Percentiles rank a stretch among this genome's conserved stretches.
phyloP scores from a whole-genome alignment of 2,113 vertebrate genomes.

The Penelope pileata region DNA sequence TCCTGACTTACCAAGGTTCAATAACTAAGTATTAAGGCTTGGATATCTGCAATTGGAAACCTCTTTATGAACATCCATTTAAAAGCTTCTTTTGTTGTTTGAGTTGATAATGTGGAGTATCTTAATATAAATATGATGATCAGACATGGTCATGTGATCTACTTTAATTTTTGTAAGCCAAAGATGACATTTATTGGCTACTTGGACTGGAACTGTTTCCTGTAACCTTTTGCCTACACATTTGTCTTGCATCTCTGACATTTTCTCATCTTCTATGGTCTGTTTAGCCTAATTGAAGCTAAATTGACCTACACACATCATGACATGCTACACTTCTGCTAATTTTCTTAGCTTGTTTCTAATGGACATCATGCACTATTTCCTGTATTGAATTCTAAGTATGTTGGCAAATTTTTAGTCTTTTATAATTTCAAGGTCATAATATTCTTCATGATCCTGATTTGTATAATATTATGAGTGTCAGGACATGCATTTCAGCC shows the following conservation, averaged over 20 bases:
- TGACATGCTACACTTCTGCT: background rate
- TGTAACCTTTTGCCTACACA: background rate
- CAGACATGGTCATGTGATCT: background rate
- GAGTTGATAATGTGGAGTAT: background rate
- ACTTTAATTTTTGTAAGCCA: background rate
- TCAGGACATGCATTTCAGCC: conserved; percentile 13
- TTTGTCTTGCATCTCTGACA: background rate
- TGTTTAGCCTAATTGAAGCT: conserved; percentile 12
- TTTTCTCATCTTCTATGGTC: background rate
- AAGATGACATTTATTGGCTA: background rate
- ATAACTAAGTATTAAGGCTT: background rate
- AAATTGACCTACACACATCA: background rate
- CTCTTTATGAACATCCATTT: background rate
- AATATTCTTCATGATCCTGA: conserved; percentile 42
- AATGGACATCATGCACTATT: background rate
- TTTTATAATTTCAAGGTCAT: conserved; percentile 45
- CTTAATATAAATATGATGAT: background rate
- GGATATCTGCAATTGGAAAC: background rate
- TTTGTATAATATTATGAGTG: conserved; percentile 32
- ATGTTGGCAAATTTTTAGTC: conserved; percentile 49
- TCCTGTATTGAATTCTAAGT: conserved; percentile 49
- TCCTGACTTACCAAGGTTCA: background rate
- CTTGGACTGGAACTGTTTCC: background rate
- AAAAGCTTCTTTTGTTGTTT: background rate
- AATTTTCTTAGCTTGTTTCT: conserved; percentile 5